Conservation (phyloP, 2,797 vertebrate genomes). For the Melanitta fusca region DNA sequence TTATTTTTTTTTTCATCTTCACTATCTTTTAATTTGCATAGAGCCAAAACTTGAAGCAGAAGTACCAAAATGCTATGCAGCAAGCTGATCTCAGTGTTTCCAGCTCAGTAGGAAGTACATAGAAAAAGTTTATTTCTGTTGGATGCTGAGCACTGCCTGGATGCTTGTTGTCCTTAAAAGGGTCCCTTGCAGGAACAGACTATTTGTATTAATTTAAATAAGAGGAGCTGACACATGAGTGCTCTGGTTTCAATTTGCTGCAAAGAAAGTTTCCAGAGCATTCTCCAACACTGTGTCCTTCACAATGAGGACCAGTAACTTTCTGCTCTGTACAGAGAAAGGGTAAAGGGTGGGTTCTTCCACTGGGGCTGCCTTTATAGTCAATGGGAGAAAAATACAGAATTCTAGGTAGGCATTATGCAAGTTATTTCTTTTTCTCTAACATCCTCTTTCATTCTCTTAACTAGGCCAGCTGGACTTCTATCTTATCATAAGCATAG, state of each 20-base stretch:
- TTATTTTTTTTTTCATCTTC: neutral
- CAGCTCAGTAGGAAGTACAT: neutral
- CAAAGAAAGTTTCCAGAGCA: neutral
- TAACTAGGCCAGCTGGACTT: conserved; percentile 29
- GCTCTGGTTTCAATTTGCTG: neutral
- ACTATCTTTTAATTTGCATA: neutral
- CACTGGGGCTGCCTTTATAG: neutral
- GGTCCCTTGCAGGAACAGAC: neutral
- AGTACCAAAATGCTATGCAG: neutral
- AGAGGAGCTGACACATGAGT: neutral
- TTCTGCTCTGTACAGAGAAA: neutral
- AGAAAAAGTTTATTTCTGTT: neutral
- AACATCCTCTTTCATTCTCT: neutral
- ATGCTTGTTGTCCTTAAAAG: neutral
- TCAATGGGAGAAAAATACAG: neutral
- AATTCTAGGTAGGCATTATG: neutral
- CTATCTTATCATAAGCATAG: conserved; percentile 36
- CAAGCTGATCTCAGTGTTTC: neutral
- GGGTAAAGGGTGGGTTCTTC: neutral
- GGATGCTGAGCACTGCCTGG: neutral
- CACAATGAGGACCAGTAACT: neutral
- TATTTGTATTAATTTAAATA: neutral
- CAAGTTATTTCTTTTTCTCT: neutral
- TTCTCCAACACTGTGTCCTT: neutral
- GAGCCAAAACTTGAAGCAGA: neutral